phyloP scores from a whole-genome alignment of 2,797 vertebrate genomes.

The Hylomyscus alleni region DNA sequence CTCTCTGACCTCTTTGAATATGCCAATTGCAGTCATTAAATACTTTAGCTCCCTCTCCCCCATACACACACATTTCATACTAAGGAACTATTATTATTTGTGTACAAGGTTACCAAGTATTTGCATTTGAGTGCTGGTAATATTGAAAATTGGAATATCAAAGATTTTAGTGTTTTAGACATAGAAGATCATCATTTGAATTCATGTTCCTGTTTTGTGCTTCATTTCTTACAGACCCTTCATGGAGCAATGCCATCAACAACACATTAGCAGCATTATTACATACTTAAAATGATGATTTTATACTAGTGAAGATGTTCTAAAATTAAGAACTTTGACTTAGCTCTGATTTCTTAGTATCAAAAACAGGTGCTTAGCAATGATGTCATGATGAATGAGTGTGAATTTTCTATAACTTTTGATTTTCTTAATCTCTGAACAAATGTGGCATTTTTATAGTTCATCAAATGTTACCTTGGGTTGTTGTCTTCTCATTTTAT shows the following conservation, averaged over 20 bases:
- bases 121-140: background rate
- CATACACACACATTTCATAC: background rate
- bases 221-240: background rate
- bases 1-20: background rate
- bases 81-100: background rate
- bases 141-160: background rate
- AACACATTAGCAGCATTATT: background rate
- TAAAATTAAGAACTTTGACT: background rate
- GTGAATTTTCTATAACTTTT: background rate
- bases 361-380: background rate
- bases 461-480: background rate
- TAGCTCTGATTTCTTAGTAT: background rate
- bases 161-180: background rate
- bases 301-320: background rate
- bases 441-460: background rate
- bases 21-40: background rate
- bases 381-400: background rate
- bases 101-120: background rate
- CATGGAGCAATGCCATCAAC: background rate
- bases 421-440: background rate
- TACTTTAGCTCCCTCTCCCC: fast-evolving
- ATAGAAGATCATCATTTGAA: background rate
- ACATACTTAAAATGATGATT: conserved; percentile 2
- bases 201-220: background rate
- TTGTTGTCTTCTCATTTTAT: background rate